Evolutionary conservation across 2,888 invertebrate species (phyloP).

Genomic region (Eurois occulta): DNA sequence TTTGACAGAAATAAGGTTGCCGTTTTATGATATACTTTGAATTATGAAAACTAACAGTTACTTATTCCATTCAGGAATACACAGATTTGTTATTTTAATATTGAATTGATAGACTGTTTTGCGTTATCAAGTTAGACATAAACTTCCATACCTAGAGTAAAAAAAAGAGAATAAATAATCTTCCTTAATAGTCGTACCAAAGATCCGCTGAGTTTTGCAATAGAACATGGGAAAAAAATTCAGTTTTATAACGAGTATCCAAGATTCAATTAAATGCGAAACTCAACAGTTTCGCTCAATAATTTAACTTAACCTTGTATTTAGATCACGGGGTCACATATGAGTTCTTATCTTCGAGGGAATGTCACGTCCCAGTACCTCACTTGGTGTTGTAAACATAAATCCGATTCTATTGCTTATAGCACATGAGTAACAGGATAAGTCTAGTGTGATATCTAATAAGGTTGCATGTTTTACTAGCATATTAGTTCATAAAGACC

Average conservation of each 20-base stretch:
- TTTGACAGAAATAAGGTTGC: too few species aligned
- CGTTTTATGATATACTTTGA: background rate
- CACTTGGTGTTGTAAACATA: conserved; percentile 61
- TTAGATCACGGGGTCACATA: conserved; percentile 40
- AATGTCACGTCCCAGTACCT: conserved; percentile 54
- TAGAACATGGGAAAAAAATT: too few species aligned
- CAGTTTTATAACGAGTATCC: background rate
- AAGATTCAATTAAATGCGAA: background rate
- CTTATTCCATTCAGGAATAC: background rate
- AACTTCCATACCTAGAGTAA: background rate
- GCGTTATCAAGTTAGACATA: background rate
- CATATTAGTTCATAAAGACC: background rate
- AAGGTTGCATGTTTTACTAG: background rate
- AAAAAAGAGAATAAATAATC: background rate
- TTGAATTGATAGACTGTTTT: background rate
- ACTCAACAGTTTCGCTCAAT: background rate
- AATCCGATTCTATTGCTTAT: conserved; percentile 36
- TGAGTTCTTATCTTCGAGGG: conserved; percentile 21
- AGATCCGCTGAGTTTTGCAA: background rate
- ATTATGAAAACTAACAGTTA: background rate
- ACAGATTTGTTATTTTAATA: background rate
- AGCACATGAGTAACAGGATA: conserved; percentile 24
- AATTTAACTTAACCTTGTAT: background rate
- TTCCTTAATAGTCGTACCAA: conserved; percentile 11
- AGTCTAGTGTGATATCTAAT: background rate